Conservation (phyloP, 1,140 invertebrate species). For the Platyscapa corneri region DNA sequence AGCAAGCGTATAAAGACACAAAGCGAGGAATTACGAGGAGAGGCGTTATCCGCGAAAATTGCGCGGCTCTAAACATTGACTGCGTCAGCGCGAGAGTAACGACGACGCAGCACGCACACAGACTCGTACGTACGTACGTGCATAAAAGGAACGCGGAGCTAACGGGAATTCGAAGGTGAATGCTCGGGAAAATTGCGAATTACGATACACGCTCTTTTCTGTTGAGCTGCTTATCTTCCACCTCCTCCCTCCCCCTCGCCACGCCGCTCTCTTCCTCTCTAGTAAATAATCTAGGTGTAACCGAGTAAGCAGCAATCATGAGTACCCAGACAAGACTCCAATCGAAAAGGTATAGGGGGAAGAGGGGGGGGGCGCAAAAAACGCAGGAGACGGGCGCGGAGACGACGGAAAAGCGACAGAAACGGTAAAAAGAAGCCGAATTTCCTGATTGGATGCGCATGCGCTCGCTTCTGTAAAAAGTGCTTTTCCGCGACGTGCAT, state of each 20-base stretch:
- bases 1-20: not conserved
- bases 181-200: constrained; percentile 67
- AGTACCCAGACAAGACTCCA: constrained; percentile 49
- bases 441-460: constrained; percentile 20
- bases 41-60: not conserved
- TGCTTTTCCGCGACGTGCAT: not conserved
- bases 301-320: not conserved
- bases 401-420: not conserved
- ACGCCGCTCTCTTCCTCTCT: not conserved
- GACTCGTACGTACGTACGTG: constrained; percentile 22
- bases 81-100: not conserved
- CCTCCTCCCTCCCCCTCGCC: not conserved
- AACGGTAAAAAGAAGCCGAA: constrained; percentile 27
- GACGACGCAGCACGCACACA: not conserved
- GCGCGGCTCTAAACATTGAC: not conserved
- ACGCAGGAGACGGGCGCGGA: not conserved
- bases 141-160: constrained; percentile 57
- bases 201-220: constrained; percentile 54
- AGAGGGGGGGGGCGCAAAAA: not conserved
- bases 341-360: constrained; percentile 48
- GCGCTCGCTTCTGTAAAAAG: not conserved
- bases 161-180: constrained; percentile 71
- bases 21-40: not conserved
- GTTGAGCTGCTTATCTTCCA: constrained; percentile 39
- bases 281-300: not conserved